These are phyloP conservation scores for Dasysyrphus tricinctus DNA, from an alignment of 2,888 invertebrate species.

Conservation along the genomic window DNA sequence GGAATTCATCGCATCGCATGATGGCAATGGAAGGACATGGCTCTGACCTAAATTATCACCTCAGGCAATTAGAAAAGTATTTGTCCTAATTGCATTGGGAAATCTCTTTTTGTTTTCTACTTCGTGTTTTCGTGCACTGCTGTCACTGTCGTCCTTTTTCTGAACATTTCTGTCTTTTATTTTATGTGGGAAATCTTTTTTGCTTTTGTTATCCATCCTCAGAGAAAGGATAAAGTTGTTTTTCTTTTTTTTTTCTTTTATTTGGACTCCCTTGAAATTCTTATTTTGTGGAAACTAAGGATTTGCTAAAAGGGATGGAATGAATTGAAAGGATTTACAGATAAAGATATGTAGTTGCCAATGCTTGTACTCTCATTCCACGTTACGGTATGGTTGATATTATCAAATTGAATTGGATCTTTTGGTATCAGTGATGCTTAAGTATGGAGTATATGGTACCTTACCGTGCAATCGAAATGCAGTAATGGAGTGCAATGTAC, in stretches of 20 bases:
- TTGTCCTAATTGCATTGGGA: slow-evolving; percentile 67
- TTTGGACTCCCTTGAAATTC: slow-evolving; percentile 33
- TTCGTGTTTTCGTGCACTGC: slow-evolving; percentile 1
- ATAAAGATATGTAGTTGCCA: slow-evolving; percentile 17
- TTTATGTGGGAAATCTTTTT: slow-evolving; percentile 25
- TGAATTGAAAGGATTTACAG: slow-evolving; percentile 65
- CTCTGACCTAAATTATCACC: slow-evolving; percentile 68
- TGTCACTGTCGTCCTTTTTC: slow-evolving; percentile 20
- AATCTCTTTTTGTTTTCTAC: slow-evolving; percentile 26
- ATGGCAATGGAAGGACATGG: slow-evolving; percentile 8
- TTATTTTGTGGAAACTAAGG: slow-evolving; percentile 60
- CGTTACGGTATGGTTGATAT: slow-evolving; percentile 29
- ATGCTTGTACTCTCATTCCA: slow-evolving; percentile 26
- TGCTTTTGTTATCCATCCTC: slow-evolving; percentile 11
- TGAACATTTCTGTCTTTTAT: slow-evolving; percentile 22
- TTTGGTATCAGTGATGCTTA: slow-evolving; percentile 40
- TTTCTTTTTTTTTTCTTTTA: slow-evolving; percentile 20
- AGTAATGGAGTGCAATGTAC: slow-evolving; percentile 36
- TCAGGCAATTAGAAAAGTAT: slow-evolving; percentile 72
- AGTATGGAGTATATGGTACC: neutral
- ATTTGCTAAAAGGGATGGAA: slow-evolving; percentile 57
- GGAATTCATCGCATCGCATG: slow-evolving; percentile 12
- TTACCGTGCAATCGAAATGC: slow-evolving; percentile 4
- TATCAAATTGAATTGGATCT: slow-evolving; percentile 64
- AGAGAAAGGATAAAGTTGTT: slow-evolving; percentile 54